Evolutionary conservation across 2,797 vertebrate genomes (phyloP).

Genomic region (Thalassophryne amazonica): DNA sequence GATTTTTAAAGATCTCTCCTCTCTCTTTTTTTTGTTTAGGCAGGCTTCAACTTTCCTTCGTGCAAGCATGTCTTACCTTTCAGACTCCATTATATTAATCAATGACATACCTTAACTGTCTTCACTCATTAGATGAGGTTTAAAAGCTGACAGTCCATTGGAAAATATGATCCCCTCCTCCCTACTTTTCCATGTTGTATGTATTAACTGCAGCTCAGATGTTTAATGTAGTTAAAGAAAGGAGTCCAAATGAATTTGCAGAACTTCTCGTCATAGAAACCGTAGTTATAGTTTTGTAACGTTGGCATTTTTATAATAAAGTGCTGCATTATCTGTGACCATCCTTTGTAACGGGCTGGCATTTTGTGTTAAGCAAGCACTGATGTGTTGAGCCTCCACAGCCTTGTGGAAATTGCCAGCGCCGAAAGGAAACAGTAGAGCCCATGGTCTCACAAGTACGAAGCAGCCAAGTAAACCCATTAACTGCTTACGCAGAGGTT

Average conservation of each 20-base stretch:
- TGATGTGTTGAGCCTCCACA: constrained; percentile 49
- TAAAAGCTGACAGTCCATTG: constrained; percentile 24
- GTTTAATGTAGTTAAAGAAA: constrained; percentile 17
- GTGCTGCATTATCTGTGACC: constrained; percentile 20
- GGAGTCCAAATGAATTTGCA: too few relatives aligned
- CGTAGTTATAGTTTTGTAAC: too few relatives aligned
- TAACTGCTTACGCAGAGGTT: constrained; percentile 60
- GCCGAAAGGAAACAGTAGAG: constrained; percentile 67
- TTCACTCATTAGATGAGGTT: constrained; percentile 41
- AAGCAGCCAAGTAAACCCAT: constrained; percentile 66
- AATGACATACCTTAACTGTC: constrained; percentile 49
- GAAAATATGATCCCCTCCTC: constrained; percentile 23
- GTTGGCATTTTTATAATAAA: constrained; percentile 6
- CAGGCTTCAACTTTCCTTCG: constrained; percentile 47
- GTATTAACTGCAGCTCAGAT: constrained; percentile 9
- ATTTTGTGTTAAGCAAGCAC: constrained; percentile 56
- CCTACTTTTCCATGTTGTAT: constrained; percentile 9
- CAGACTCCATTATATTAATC: constrained; percentile 69
- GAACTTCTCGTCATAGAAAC: too few relatives aligned
- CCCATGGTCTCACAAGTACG: constrained; percentile 59
- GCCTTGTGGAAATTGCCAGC: constrained; percentile 53
- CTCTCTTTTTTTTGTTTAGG: constrained; percentile 43
- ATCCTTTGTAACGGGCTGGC: constrained; percentile 43
- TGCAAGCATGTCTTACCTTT: constrained; percentile 64
- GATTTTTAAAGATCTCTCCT: constrained; percentile 44